These are phyloP conservation scores for Zygaena filipendulae DNA, from an alignment of 2,888 invertebrate genomes.

Conservation along the genomic window DNA sequence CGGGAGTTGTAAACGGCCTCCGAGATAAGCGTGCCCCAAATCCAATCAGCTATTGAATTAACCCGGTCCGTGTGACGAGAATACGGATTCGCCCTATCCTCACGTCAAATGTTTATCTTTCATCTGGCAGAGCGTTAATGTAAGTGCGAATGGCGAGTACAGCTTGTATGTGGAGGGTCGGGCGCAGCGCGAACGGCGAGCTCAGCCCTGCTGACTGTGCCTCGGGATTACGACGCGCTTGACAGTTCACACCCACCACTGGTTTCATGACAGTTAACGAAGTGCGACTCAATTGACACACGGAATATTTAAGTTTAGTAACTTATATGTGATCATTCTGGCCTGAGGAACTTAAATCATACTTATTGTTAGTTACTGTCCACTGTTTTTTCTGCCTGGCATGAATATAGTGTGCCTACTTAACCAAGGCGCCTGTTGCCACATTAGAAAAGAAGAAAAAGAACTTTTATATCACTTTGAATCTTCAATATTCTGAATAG, in stretches of 20 bases:
- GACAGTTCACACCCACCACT: background rate
- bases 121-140: constrained; percentile 57
- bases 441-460: no score
- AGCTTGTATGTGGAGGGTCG: constrained; percentile 47
- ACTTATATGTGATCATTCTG: no score
- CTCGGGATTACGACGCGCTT: constrained; percentile 21
- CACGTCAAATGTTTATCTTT: constrained; percentile 67
- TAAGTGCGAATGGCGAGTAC: constrained; percentile 51
- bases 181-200: constrained; percentile 25
- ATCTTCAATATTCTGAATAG: no score
- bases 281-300: no score
- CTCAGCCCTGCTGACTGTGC: constrained; percentile 37
- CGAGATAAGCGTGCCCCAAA: constrained; percentile 59
- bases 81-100: constrained; percentile 61
- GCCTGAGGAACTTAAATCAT: no score
- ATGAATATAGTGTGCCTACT: no score
- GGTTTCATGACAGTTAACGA: no score
- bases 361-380: no score
- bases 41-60: constrained; percentile 69
- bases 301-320: no score
- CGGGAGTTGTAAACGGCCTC: constrained; percentile 38
- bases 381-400: no score
- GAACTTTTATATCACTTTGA: no score
- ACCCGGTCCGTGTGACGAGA: constrained; percentile 63
- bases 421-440: no score